A percentile compares a stretch with the other conserved stretches of the same genome.
Conservation (phyloP, 2,888 invertebrate species). For the Archaeoteleia sp. region DNA sequence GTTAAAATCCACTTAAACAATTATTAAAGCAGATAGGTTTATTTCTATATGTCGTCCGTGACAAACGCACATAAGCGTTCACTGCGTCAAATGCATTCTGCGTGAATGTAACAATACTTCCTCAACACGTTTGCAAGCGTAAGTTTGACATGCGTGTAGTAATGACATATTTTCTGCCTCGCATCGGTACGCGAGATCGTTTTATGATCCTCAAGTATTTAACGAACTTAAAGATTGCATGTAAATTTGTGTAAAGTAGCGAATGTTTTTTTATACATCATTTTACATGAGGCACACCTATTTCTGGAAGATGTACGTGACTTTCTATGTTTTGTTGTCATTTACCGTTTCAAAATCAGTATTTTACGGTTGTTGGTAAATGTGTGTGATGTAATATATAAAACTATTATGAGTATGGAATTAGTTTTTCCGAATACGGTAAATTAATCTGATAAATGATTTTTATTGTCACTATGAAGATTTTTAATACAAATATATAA, state of each 20-base stretch:
- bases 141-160: slow-evolving; percentile 10
- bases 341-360: slow-evolving; percentile 7
- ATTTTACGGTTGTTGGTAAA: too few species aligned
- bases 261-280: slow-evolving; percentile 18
- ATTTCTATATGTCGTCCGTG: slow-evolving; percentile 9
- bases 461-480: too few species aligned
- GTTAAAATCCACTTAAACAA: too few species aligned
- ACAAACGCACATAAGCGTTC: slow-evolving; percentile 35
- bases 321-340: slow-evolving; percentile 33
- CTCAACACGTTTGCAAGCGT: slow-evolving; percentile 15
- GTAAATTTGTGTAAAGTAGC: slow-evolving; percentile 16
- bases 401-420: too few species aligned
- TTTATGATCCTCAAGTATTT: slow-evolving; percentile 41
- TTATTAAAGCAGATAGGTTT: too few species aligned
- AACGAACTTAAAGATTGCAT: slow-evolving; percentile 22
- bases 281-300: background rate
- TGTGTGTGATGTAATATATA: too few species aligned
- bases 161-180: slow-evolving; percentile 28
- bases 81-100: slow-evolving; percentile 22
- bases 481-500: too few species aligned
- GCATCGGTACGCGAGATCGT: slow-evolving; percentile 18
- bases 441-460: too few species aligned
- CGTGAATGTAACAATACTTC: slow-evolving; percentile 34
- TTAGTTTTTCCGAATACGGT: too few species aligned
- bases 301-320: slow-evolving; percentile 1